Conservation (phyloP, 2,113 vertebrate genomes). For the Gasterosteus nipponicus region DNA sequence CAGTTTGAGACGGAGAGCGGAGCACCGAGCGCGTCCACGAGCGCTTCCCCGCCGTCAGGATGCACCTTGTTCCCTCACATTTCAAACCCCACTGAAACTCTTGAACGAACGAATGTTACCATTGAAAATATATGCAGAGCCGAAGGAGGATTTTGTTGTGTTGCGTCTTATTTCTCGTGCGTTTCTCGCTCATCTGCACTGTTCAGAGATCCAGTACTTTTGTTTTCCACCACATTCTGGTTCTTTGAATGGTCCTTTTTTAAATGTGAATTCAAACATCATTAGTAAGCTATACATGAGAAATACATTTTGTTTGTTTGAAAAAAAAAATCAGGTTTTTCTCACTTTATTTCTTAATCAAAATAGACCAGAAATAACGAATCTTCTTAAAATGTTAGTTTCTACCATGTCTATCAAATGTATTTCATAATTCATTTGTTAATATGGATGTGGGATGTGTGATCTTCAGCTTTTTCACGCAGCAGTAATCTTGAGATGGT, state of each 20-base stretch:
- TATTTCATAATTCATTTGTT: too few species aligned
- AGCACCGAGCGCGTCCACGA: slow-evolving; percentile 19
- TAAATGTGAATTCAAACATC: neutral
- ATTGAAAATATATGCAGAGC: slow-evolving; percentile 82
- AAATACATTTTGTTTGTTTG: too few species aligned
- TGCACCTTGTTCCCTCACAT: slow-evolving; percentile 52
- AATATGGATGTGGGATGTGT: too few species aligned
- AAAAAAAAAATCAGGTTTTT: too few species aligned
- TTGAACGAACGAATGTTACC: slow-evolving; percentile 75
- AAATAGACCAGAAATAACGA: neutral
- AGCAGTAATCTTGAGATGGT: neutral
- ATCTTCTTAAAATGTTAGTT: neutral
- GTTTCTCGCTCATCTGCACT: neutral
- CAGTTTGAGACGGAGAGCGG: slow-evolving; percentile 9
- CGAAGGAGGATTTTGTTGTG: slow-evolving; percentile 55
- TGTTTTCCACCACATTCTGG: neutral
- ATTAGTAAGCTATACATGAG: too few species aligned
- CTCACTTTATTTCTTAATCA: neutral
- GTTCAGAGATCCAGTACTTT: neutral
- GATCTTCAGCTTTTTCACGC: neutral
- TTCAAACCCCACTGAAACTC: slow-evolving; percentile 67
- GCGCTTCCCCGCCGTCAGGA: neutral
- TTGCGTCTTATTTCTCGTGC: slow-evolving; percentile 52
- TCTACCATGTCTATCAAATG: neutral
- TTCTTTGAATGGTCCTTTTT: too few species aligned